Conservation (phyloP, 2,113 vertebrate genomes). For the Callipepla californica region DNA sequence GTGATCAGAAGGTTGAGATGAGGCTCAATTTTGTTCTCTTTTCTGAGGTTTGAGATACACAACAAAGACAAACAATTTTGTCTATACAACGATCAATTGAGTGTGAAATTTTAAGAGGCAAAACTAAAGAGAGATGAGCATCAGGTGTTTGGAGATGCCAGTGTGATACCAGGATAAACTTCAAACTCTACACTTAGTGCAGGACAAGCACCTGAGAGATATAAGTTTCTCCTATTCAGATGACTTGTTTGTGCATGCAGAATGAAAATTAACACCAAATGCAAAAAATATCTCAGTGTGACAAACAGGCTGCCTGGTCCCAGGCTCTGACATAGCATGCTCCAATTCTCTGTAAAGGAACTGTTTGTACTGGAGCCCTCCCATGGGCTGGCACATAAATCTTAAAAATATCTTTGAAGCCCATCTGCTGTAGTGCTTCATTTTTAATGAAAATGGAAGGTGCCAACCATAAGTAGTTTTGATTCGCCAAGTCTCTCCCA, state of each 20-base stretch:
- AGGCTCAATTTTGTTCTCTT: not conserved
- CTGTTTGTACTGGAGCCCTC: conserved; percentile 69
- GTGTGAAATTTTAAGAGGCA: not conserved
- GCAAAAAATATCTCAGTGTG: conserved; percentile 10
- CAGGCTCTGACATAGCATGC: conserved; percentile 51
- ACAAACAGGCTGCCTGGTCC: conserved; percentile 59
- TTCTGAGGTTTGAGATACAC: not conserved
- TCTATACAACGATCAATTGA: not conserved
- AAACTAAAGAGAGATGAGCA: not conserved
- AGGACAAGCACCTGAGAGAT: conserved; percentile 35
- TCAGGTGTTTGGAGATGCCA: not conserved
- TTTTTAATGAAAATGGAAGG: conserved; percentile 78
- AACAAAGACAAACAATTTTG: not conserved
- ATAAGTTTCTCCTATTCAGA: conserved; percentile 48
- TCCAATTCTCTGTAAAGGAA: conserved; percentile 50
- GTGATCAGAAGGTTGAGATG: not conserved
- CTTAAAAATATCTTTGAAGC: conserved; percentile 76
- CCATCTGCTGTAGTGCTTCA: conserved; percentile 71
- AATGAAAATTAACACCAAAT: conserved; percentile 63
- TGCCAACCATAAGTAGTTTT: conserved; percentile 43
- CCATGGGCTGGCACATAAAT: conserved; percentile 68
- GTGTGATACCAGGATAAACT: not conserved
- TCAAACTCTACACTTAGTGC: conserved; percentile 9
- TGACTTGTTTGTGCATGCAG: conserved; percentile 44
- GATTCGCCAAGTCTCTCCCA: conserved; percentile 31